These are phyloP conservation scores for Isurus oxyrinchus DNA, from an alignment of 2,113 vertebrate species.

Conservation along the genomic window DNA sequence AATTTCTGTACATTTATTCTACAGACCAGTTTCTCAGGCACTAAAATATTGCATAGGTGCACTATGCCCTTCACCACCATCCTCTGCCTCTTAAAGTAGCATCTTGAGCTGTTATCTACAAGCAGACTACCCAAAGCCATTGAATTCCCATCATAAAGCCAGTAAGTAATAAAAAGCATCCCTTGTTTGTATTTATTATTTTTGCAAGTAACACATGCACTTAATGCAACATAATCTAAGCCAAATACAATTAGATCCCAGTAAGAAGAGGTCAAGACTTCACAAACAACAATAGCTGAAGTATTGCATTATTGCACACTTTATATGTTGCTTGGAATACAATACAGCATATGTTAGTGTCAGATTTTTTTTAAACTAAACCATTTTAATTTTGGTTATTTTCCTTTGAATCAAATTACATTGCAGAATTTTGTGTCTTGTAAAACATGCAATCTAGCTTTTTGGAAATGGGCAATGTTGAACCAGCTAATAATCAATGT, in stretches of 20 bases:
- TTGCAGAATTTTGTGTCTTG: background rate
- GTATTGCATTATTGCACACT: background rate
- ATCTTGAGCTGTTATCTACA: background rate
- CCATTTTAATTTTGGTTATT: background rate
- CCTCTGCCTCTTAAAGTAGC: conserved; percentile 3
- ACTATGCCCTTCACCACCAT: background rate
- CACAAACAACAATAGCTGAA: background rate
- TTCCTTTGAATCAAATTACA: background rate
- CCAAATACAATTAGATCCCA: background rate
- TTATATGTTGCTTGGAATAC: background rate
- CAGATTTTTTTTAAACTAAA: background rate
- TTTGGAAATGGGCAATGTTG: background rate
- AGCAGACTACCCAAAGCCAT: background rate
- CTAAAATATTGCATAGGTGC: conserved; percentile 14
- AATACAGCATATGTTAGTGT: background rate
- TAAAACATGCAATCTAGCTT: background rate
- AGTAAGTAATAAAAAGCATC: background rate
- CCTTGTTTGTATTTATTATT: background rate
- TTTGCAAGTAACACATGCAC: conserved; percentile 14
- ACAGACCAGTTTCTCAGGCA: background rate
- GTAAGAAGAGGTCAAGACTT: background rate
- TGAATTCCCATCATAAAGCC: background rate
- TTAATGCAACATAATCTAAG: background rate
- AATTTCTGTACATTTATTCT: background rate
- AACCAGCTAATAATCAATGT: background rate